Conservation (phyloP, 1,140 invertebrate genomes). For the Alviniconcha marisindica region DNA sequence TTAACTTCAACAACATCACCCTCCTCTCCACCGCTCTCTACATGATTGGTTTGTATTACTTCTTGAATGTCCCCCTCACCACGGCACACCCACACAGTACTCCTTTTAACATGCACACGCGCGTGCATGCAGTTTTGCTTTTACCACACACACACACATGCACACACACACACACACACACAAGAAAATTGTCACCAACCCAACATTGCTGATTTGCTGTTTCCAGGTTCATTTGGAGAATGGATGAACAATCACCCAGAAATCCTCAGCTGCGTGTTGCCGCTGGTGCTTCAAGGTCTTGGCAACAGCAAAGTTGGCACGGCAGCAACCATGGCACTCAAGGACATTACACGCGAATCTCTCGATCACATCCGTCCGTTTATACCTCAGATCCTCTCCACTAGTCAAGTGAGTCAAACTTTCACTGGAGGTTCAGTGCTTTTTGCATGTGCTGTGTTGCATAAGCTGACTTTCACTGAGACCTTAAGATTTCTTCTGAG, state of each 20-base stretch:
- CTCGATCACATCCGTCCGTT: slow-evolving; percentile 83
- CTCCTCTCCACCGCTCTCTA: slow-evolving; percentile 84
- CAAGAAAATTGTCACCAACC: too few species aligned
- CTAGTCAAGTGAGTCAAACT: slow-evolving; percentile 79
- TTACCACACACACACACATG: too few species aligned
- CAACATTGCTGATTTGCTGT: background rate
- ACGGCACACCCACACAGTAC: too few species aligned
- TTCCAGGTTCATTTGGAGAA: slow-evolving; percentile 85
- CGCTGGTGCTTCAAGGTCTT: slow-evolving; percentile 84
- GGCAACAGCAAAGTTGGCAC: slow-evolving; percentile 83
- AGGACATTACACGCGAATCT: slow-evolving; percentile 90
- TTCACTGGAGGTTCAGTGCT: too few species aligned
- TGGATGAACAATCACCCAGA: slow-evolving; percentile 86
- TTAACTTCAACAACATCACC: slow-evolving; percentile 81
- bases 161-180: too few species aligned
- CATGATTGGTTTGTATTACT: slow-evolving; percentile 80
- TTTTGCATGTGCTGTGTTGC: too few species aligned
- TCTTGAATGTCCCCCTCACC: too few species aligned
- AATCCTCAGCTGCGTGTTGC: slow-evolving; percentile 78
- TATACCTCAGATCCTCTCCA: slow-evolving; percentile 83
- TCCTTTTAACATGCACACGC: too few species aligned
- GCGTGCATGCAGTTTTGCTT: too few species aligned
- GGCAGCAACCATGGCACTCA: slow-evolving; percentile 89
- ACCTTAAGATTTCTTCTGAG: too few species aligned
- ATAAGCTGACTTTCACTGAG: too few species aligned